Conservation (phyloP, 2,888 invertebrate genomes). For the Temnothorax rugatulus region DNA sequence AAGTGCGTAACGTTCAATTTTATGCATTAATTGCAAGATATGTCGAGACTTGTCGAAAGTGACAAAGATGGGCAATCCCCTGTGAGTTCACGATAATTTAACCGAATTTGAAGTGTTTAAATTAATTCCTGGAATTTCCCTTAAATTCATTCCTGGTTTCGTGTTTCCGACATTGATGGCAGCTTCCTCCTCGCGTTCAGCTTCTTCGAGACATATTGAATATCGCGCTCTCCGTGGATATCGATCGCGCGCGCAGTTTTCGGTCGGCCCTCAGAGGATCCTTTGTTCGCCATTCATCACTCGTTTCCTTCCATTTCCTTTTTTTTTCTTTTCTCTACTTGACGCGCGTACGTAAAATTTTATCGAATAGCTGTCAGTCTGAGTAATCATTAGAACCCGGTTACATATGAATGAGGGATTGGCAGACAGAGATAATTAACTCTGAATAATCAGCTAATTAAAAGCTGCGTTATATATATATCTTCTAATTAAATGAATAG, state of each 20-base stretch:
- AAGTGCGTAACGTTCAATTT: neutral
- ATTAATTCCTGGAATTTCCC: no score
- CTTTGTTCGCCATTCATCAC: constrained; percentile 60
- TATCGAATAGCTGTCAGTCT: constrained; percentile 26
- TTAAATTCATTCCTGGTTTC: neutral
- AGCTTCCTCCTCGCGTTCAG: constrained; percentile 49
- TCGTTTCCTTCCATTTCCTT: constrained; percentile 15
- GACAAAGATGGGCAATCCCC: neutral
- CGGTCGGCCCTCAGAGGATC: constrained; percentile 47
- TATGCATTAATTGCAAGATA: neutral
- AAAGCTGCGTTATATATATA: neutral
- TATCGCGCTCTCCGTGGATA: constrained; percentile 58
- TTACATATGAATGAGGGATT: constrained; percentile 2
- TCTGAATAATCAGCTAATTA: constrained; percentile 23
- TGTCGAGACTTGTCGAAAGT: neutral
- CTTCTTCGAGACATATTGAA: constrained; percentile 66
- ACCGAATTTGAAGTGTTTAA: neutral
- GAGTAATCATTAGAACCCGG: neutral
- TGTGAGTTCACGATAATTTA: constrained; percentile 16
- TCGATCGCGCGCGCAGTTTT: constrained; percentile 67
- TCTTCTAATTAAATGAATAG: neutral
- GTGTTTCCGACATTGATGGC: constrained; percentile 59
- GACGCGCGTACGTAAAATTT: constrained; percentile 7
- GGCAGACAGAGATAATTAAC: neutral
- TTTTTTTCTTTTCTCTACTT: constrained; percentile 9